A percentile compares a stretch with the other conserved stretches of the same genome.
phyloP scores from a whole-genome alignment of 2,113 vertebrate species.

The Copsychus sechellarum region DNA sequence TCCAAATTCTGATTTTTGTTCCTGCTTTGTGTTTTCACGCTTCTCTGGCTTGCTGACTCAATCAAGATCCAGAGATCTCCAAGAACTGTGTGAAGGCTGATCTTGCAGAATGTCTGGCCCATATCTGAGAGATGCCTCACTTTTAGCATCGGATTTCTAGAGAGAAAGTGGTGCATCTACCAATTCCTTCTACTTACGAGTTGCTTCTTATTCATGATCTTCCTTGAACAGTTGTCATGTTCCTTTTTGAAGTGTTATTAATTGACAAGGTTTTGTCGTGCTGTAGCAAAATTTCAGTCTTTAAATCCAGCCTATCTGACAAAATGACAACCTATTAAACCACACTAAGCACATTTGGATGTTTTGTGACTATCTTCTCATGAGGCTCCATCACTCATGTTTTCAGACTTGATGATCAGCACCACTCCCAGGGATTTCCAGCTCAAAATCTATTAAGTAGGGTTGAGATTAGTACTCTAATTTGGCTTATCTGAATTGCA shows the following conservation, averaged over 20 bases:
- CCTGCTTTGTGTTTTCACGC: neutral
- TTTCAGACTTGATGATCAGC: neutral
- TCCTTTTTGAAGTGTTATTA: neutral
- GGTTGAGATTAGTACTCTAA: constrained; percentile 17
- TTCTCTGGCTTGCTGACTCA: neutral
- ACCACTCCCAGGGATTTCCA: constrained; percentile 16
- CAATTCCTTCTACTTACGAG: neutral
- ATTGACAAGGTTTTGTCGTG: neutral
- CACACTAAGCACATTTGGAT: neutral
- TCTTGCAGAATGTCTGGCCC: neutral
- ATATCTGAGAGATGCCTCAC: neutral
- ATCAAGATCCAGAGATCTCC: neutral
- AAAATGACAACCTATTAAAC: constrained; percentile 11
- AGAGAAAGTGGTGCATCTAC: neutral
- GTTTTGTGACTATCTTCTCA: neutral
- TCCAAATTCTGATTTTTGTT: neutral
- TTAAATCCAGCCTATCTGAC: neutral
- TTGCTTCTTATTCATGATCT: neutral
- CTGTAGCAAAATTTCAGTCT: neutral
- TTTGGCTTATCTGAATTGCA: constrained; percentile 20
- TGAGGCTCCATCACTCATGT: neutral
- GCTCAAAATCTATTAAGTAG: constrained; percentile 3
- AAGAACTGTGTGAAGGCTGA: neutral
- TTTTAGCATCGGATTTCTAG: neutral
- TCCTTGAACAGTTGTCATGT: neutral